Percentiles rank a stretch among this genome's conserved stretches.
Conservation (phyloP, 2,888 invertebrate genomes). For the Cacoxenus indagator region DNA sequence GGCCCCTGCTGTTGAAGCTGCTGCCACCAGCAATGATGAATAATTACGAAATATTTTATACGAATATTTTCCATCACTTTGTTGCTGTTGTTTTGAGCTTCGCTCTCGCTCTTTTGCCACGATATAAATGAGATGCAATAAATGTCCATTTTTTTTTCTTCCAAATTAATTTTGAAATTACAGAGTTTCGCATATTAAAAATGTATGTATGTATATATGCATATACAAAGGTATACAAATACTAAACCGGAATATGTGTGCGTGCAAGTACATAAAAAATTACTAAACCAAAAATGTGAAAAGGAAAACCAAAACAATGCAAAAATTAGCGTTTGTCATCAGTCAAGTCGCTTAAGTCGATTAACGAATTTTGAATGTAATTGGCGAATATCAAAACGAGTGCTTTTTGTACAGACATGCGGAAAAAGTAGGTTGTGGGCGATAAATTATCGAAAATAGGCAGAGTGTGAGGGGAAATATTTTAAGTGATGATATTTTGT, state of each 20-base stretch:
- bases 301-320: not conserved
- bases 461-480: too few relatives aligned
- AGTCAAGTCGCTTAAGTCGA: not conserved
- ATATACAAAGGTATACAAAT: not conserved
- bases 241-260: not conserved
- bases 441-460: too few relatives aligned
- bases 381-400: conserved; percentile 20
- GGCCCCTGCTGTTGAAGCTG: conserved; percentile 38
- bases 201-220: not conserved
- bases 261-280: not conserved
- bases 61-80: conserved; percentile 34
- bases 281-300: not conserved
- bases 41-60: conserved; percentile 55
- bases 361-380: not conserved
- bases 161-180: conserved; percentile 39
- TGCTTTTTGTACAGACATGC: too few relatives aligned
- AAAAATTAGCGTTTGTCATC: conserved; percentile 4
- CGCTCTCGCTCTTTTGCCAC: conserved; percentile 15
- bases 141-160: conserved; percentile 31
- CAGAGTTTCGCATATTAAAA: conserved; percentile 52
- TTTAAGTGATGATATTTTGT: too few relatives aligned
- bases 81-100: conserved; percentile 11
- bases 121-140: conserved; percentile 37
- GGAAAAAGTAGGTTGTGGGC: too few relatives aligned
- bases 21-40: conserved; percentile 44